Percentiles rank a stretch among this genome's conserved stretches.
Conservation (phyloP, 2,888 invertebrate species). For the Lypha dubia region DNA sequence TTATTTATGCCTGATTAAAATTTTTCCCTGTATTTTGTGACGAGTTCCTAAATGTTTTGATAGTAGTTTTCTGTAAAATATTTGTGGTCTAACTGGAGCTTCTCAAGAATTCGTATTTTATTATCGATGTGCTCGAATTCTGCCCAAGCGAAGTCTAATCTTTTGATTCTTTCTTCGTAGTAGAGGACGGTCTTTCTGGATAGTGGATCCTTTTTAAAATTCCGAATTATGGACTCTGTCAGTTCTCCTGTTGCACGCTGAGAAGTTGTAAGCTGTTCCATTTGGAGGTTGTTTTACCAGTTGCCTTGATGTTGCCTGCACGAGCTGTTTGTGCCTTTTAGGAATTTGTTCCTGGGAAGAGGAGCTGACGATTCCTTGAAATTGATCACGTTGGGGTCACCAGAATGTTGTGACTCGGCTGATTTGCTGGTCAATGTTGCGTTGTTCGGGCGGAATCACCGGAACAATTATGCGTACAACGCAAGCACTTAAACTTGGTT, state of each 20-base stretch:
- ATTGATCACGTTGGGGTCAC: conserved; percentile 16
- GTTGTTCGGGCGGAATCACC: too few species aligned
- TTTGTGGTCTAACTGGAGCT: conserved; percentile 2
- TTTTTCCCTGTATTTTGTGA: neutral
- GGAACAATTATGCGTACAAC: too few species aligned
- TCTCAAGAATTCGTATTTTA: conserved; percentile 11
- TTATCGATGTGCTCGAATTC: conserved; percentile 14
- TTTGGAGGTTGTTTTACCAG: too few species aligned
- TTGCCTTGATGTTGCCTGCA: too few species aligned
- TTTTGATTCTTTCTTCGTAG: conserved; percentile 18
- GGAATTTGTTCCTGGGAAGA: too few species aligned
- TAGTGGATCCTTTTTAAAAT: neutral
- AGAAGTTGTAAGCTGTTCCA: neutral
- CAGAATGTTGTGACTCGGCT: neutral
- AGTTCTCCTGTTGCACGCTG: neutral
- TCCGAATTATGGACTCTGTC: too few species aligned
- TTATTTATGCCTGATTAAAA: neutral
- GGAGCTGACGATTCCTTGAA: too few species aligned
- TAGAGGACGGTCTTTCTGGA: conserved; percentile 9
- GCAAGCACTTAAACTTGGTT: too few species aligned
- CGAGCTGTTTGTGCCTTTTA: too few species aligned
- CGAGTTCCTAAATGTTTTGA: neutral
- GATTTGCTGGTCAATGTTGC: too few species aligned
- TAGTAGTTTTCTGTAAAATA: neutral
- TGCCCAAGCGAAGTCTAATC: conserved; percentile 5